A percentile compares a stretch with the other conserved stretches of the same genome.
Evolutionary conservation across 2,797 vertebrate genomes (phyloP).

Genomic region (Naso thynnoides): DNA sequence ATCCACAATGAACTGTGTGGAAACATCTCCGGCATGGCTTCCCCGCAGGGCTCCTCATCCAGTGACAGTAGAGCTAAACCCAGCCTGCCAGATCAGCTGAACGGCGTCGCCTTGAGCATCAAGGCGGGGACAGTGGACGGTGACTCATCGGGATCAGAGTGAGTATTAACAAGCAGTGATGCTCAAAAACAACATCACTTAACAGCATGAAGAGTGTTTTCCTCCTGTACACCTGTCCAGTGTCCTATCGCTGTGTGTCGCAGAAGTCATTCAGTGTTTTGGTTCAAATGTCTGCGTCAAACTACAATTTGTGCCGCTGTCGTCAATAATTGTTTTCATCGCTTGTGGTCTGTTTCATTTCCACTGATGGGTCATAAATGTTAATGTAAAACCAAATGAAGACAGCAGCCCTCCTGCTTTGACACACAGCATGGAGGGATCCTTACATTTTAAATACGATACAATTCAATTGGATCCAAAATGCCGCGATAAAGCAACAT

Average conservation of each 20-base stretch:
- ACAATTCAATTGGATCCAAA: background rate
- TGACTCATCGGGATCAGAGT: constrained; percentile 97
- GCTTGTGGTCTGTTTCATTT: constrained; percentile 55
- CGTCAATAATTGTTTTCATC: constrained; percentile 48
- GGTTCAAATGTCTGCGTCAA: constrained; percentile 41
- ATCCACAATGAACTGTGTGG: constrained; percentile 85
- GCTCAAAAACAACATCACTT: background rate
- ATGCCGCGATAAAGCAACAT: background rate
- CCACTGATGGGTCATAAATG: constrained; percentile 27
- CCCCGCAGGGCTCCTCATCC: constrained; percentile 86
- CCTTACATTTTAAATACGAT: background rate
- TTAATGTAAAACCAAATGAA: constrained; percentile 43
- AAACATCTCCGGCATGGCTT: constrained; percentile 72
- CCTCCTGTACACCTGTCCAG: constrained; percentile 15
- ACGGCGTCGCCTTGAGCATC: constrained; percentile 90
- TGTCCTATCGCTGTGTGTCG: constrained; percentile 16
- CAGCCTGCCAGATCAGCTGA: constrained; percentile 85
- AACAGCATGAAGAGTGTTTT: background rate
- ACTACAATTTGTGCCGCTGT: constrained; percentile 26
- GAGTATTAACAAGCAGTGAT: constrained; percentile 74
- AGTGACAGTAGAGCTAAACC: constrained; percentile 83
- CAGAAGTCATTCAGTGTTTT: constrained; percentile 38
- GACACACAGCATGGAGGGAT: background rate
- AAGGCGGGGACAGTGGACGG: constrained; percentile 90
- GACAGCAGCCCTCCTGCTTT: constrained; percentile 36